Evolutionary conservation across 1,140 invertebrate genomes (phyloP).

Genomic region (Drosophila setifemur): DNA sequence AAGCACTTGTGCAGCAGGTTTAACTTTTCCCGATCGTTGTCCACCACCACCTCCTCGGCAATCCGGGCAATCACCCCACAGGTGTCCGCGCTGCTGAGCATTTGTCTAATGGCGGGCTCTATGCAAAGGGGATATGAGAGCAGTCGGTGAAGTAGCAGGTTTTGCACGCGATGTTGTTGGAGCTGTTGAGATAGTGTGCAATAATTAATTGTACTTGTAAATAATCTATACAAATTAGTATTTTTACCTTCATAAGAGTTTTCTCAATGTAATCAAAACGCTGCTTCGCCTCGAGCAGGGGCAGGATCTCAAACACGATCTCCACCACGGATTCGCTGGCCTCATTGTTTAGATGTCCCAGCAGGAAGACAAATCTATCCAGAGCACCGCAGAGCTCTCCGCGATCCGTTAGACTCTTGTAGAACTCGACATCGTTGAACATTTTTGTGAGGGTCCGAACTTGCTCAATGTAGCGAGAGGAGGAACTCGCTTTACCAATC

Average conservation of each 20-base stretch:
- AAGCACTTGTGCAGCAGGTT: constrained; percentile 82
- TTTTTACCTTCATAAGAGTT: constrained; percentile 39
- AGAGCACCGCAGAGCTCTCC: constrained; percentile 83
- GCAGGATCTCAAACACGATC: constrained; percentile 85
- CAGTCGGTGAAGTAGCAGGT: constrained; percentile 83
- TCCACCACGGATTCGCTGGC: constrained; percentile 83
- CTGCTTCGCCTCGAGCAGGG: constrained; percentile 82
- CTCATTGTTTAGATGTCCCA: constrained; percentile 79
- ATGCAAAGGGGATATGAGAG: constrained; percentile 83
- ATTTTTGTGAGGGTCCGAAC: constrained; percentile 60
- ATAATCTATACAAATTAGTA: not conserved
- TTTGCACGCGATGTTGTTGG: constrained; percentile 47
- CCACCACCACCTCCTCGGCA: constrained; percentile 77
- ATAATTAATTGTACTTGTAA: not conserved
- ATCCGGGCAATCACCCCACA: constrained; percentile 81
- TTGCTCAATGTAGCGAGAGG: constrained; percentile 50
- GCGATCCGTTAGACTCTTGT: constrained; percentile 45
- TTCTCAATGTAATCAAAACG: constrained; percentile 84
- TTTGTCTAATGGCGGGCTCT: constrained; percentile 83
- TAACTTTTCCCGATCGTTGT: constrained; percentile 81
- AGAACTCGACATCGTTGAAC: constrained; percentile 65
- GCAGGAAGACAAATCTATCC: constrained; percentile 83
- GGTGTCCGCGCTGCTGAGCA: constrained; percentile 83
- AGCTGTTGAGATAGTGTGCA: constrained; percentile 46
- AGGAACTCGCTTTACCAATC: constrained; percentile 14